Evolutionary conservation across 2,888 invertebrate species (phyloP).

Genomic region (Holacanthella duospinosa): DNA sequence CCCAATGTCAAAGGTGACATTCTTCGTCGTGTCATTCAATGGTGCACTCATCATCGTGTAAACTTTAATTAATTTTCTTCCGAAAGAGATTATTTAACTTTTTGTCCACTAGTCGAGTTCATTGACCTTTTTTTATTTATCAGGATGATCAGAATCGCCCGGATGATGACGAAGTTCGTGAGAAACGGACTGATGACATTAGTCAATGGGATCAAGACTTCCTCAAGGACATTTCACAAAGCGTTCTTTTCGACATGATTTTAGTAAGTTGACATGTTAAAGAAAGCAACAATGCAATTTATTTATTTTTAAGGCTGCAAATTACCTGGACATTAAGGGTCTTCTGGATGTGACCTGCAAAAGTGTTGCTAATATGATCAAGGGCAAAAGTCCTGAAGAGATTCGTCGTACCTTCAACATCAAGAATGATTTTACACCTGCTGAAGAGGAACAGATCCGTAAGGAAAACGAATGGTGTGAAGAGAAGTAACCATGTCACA

Average conservation of each 20-base stretch:
- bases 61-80: slow-evolving; percentile 45
- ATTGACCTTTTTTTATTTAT: no score
- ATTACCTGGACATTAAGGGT: slow-evolving; percentile 92
- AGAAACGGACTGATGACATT: slow-evolving; percentile 87
- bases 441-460: slow-evolving; percentile 96
- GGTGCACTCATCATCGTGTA: slow-evolving; percentile 87
- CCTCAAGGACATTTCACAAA: slow-evolving; percentile 85
- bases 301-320: slow-evolving; percentile 57
- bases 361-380: slow-evolving; percentile 96
- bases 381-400: slow-evolving; percentile 94
- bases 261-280: slow-evolving; percentile 46
- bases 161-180: slow-evolving; percentile 31
- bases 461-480: slow-evolving; percentile 93
- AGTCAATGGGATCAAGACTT: slow-evolving; percentile 99
- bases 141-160: slow-evolving; percentile 28
- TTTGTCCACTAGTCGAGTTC: not conserved
- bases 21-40: slow-evolving; percentile 56
- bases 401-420: slow-evolving; percentile 95
- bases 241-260: slow-evolving; percentile 89
- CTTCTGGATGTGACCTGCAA: slow-evolving; percentile 95
- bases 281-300: not conserved
- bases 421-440: slow-evolving; percentile 88
- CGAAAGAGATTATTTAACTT: not conserved
- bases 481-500: no score
- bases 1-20: slow-evolving; percentile 91